Evolutionary conservation across 1,140 invertebrate genomes (phyloP).

Genomic region (Ectropis grisescens): DNA sequence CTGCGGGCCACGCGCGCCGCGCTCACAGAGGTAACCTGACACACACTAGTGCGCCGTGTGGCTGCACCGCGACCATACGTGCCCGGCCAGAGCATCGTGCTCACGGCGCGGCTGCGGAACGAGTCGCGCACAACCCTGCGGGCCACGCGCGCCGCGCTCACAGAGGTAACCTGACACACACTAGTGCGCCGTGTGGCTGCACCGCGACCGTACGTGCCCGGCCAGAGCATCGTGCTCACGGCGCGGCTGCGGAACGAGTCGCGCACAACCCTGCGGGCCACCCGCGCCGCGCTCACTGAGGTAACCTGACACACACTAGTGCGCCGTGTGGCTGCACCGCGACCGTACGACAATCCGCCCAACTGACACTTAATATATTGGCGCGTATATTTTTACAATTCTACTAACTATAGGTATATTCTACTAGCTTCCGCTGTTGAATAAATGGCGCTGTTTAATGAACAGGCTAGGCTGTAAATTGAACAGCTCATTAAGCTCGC

Average conservation of each 20-base stretch:
- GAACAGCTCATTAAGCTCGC: too few species aligned
- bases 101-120: slow-evolving; percentile 89
- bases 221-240: slow-evolving; percentile 89
- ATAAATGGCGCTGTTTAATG: too few species aligned
- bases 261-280: slow-evolving; percentile 80
- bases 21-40: slow-evolving; percentile 78
- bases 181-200: slow-evolving; percentile 86
- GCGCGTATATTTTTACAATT: too few species aligned
- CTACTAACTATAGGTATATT: too few species aligned
- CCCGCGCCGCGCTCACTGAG: slow-evolving; percentile 84
- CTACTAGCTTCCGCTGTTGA: too few species aligned
- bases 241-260: slow-evolving; percentile 89
- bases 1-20: slow-evolving; percentile 82
- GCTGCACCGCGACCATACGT: slow-evolving; percentile 92
- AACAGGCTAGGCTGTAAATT: too few species aligned
- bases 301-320: slow-evolving; percentile 64
- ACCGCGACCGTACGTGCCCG: slow-evolving; percentile 93
- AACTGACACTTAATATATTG: too few species aligned
- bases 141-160: slow-evolving; percentile 82
- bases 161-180: slow-evolving; percentile 72
- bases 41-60: slow-evolving; percentile 79
- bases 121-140: slow-evolving; percentile 84
- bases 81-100: slow-evolving; percentile 90
- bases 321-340: slow-evolving; percentile 87
- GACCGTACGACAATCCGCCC: too few species aligned